These are phyloP conservation scores for Amblyornis subalaris DNA, from an alignment of 2,113 vertebrate genomes.

Conservation along the genomic window DNA sequence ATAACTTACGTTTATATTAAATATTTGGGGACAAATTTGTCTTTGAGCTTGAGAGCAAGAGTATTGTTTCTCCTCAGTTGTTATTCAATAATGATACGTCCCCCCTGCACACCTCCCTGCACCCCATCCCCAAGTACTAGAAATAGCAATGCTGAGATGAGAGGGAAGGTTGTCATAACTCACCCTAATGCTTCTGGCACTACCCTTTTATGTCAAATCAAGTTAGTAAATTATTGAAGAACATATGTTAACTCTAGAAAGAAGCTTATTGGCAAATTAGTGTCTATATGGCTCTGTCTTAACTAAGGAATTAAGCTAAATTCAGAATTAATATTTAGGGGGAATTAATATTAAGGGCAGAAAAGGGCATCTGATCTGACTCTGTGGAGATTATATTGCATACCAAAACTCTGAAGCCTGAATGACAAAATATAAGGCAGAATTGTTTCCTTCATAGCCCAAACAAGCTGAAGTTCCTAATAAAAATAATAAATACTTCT, in stretches of 20 bases:
- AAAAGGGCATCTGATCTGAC: background rate
- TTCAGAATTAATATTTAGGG: background rate
- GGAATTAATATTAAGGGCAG: background rate
- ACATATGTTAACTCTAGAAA: background rate
- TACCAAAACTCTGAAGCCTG: background rate
- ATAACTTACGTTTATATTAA: background rate
- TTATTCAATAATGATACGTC: background rate
- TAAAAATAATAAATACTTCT: background rate
- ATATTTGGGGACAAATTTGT: background rate
- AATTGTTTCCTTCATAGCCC: background rate
- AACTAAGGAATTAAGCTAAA: background rate
- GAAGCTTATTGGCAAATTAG: background rate
- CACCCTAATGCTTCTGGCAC: background rate
- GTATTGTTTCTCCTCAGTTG: background rate
- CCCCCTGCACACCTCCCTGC: fast-evolving
- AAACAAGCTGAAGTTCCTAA: background rate
- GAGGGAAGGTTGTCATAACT: background rate
- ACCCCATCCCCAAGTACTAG: background rate
- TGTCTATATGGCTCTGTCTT: background rate
- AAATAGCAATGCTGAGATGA: background rate
- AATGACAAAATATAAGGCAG: background rate
- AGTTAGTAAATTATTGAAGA: background rate
- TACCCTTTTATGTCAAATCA: background rate
- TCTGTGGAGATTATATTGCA: background rate
- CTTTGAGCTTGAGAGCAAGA: background rate